These are phyloP conservation scores for Clarias magur DNA, from an alignment of 2,113 vertebrate species.

Conservation along the genomic window DNA sequence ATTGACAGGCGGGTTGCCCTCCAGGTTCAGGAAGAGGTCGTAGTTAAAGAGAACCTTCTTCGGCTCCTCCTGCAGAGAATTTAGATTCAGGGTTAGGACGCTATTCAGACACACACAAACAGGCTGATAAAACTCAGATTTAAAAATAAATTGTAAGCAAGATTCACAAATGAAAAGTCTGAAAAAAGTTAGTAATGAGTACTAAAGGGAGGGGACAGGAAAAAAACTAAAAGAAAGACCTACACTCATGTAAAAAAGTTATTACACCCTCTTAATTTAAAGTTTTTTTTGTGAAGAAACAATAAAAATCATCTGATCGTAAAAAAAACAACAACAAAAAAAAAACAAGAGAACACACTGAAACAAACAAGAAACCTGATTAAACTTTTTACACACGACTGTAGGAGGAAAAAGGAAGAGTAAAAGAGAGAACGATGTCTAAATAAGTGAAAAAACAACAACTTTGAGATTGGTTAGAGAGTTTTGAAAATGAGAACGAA, in stretches of 20 bases:
- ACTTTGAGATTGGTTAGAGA: no score
- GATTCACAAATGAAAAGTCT: not conserved
- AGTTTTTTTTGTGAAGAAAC: no score
- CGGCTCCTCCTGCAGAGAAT: constrained; percentile 87
- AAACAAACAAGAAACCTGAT: no score
- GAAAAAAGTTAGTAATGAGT: not conserved
- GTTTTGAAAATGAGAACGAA: not conserved
- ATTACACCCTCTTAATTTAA: no score
- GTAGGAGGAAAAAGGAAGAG: not conserved
- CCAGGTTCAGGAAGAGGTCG: constrained; percentile 96
- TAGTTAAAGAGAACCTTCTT: constrained; percentile 97
- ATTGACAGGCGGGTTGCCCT: constrained; percentile 97
- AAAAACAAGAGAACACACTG: no score
- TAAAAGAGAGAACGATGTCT: not conserved
- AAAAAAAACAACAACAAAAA: no score
- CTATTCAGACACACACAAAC: not conserved
- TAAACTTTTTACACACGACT: no score
- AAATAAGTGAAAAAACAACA: no score
- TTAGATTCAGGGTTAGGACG: not conserved
- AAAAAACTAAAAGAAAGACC: not conserved
- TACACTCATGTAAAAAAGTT: no score
- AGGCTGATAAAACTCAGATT: not conserved
- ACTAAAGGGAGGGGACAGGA: no score
- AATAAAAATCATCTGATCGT: no score
- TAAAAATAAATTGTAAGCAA: not conserved